A percentile compares a stretch with the other conserved stretches of the same genome.
phyloP scores from a whole-genome alignment of 2,888 invertebrate species.

The Drosophila acutilabella region DNA sequence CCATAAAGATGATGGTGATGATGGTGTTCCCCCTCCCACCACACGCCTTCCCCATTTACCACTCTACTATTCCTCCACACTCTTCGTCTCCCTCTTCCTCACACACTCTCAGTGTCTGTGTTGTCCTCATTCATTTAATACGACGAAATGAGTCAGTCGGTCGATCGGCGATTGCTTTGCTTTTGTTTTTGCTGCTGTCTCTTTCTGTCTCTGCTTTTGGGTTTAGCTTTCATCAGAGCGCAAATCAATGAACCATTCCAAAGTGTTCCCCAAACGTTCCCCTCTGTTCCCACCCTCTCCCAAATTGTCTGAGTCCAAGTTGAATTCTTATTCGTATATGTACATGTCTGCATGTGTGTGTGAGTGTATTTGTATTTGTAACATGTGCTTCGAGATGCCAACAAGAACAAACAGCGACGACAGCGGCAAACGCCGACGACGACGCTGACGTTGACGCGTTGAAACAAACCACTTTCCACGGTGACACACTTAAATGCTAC shows the following conservation, averaged over 20 bases:
- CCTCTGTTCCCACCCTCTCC: slow-evolving; percentile 13
- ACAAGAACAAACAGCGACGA: slow-evolving; percentile 61
- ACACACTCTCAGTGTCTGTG: not conserved
- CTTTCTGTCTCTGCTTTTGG: slow-evolving; percentile 16
- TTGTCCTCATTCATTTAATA: slow-evolving; percentile 53
- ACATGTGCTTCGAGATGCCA: slow-evolving; percentile 71
- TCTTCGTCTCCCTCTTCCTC: slow-evolving; percentile 2
- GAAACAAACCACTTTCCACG: slow-evolving; percentile 83
- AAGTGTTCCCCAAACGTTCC: slow-evolving; percentile 45
- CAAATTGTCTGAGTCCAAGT: slow-evolving; percentile 41
- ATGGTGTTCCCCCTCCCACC: not conserved
- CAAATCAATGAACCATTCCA: slow-evolving; percentile 71
- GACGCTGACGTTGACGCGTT: slow-evolving; percentile 39
- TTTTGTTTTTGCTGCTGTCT: slow-evolving; percentile 38
- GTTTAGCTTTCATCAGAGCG: slow-evolving; percentile 42
- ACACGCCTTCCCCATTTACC: not conserved
- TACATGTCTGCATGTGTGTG: slow-evolving; percentile 1
- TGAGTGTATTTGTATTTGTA: slow-evolving; percentile 38
- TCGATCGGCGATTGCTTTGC: slow-evolving; percentile 52
- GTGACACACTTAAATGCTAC: slow-evolving; percentile 79
- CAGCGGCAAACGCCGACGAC: slow-evolving; percentile 56
- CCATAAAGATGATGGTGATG: slow-evolving; percentile 44
- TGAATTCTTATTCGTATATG: slow-evolving; percentile 35
- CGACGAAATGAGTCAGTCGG: slow-evolving; percentile 75
- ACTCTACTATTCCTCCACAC: not conserved